Evolutionary conservation across 2,797 vertebrate species (phyloP), one percentile per base, ranked within the genome.

Genomic region (Eulemur rubriventer): DNA sequence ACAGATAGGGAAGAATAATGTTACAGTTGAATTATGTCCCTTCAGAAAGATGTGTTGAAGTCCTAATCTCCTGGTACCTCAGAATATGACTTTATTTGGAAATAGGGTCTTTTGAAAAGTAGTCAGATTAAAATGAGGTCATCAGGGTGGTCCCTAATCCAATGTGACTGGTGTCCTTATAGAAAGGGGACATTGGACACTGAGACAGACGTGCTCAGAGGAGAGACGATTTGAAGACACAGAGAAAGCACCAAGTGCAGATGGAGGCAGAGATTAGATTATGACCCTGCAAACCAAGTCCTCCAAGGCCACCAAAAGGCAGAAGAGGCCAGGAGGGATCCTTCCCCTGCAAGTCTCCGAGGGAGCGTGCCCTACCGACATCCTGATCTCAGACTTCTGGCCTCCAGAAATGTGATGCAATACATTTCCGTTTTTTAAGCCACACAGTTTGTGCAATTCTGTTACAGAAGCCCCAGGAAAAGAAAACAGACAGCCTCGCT

Each of bases 341-440:
- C 52, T 14, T 9, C 6, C 10, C 11, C 65, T 33, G 2, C 1
- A 24, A 28, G 43, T 50, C 50, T 83, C 41, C 11, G 20, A 73
- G 48, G 30, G 26, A 7, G 16, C 0, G 1, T 18, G 2, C 59
- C 30, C 46, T 43, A 22, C 48, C 0, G 0, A 63, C 0, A 5
- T 7, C 16, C 55, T 33, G 4, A 50, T 28, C 41, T 88, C 41
- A 79, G 33, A 46, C 14, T 35, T 81, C 41, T 24, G 2, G 10
- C 6, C 52, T 75, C 61, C 26, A 76, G 38, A 46, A 50, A 6
- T 9, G 55, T 5, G 33, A 65, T 46, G 33, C 6, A 35, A n/a
- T 13, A 20, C 20, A 38, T 86, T 65, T 73, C 16, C 26, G 24
- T 24, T 57, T 85, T 70, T 63, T 90, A 52, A 80, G 65, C 5